Percentiles rank a stretch among this genome's conserved stretches.
Evolutionary conservation across 2,113 vertebrate species (phyloP).

Genomic region (Pipa parva): DNA sequence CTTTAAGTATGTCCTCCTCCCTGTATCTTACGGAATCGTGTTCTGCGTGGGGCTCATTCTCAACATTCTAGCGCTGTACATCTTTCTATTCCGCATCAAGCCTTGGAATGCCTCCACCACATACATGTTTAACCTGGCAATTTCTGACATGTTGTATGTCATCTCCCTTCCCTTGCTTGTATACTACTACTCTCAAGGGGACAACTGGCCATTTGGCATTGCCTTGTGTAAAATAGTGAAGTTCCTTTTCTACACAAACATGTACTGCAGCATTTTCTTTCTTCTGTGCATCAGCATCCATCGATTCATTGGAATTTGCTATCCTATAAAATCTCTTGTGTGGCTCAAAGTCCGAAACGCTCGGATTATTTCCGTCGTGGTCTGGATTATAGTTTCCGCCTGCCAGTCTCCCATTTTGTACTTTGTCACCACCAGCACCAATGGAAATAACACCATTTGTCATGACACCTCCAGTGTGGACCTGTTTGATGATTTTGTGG

Average conservation of each 20-base stretch:
- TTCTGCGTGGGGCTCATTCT: slow-evolving; percentile 80
- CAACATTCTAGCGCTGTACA: slow-evolving; percentile 75
- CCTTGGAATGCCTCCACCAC: slow-evolving; percentile 88
- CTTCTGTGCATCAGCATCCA: slow-evolving; percentile 91
- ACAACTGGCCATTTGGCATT: slow-evolving; percentile 89
- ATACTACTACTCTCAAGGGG: slow-evolving; percentile 82
- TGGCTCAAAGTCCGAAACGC: slow-evolving; percentile 79
- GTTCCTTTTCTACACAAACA: slow-evolving; percentile 93
- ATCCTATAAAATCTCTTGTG: slow-evolving; percentile 74
- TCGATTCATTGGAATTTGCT: slow-evolving; percentile 84
- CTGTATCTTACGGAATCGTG: slow-evolving; percentile 81
- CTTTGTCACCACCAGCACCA: slow-evolving; percentile 74
- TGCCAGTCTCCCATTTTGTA: slow-evolving; percentile 84
- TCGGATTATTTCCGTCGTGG: slow-evolving; percentile 59
- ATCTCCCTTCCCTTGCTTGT: slow-evolving; percentile 88
- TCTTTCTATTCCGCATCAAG: slow-evolving; percentile 84
- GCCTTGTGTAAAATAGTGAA: slow-evolving; percentile 86
- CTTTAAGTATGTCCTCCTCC: slow-evolving; percentile 91
- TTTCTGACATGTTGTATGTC: slow-evolving; percentile 84
- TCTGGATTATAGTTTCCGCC: slow-evolving; percentile 74
- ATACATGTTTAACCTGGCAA: slow-evolving; percentile 91
- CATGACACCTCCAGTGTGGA: slow-evolving; percentile 84
- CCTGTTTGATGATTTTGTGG: slow-evolving; percentile 78
- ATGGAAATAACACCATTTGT: slow-evolving; percentile 63
- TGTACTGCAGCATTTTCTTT: slow-evolving; percentile 93